Conservation (phyloP, 2,797 vertebrate species). For the Hephaestus fuliginosus region DNA sequence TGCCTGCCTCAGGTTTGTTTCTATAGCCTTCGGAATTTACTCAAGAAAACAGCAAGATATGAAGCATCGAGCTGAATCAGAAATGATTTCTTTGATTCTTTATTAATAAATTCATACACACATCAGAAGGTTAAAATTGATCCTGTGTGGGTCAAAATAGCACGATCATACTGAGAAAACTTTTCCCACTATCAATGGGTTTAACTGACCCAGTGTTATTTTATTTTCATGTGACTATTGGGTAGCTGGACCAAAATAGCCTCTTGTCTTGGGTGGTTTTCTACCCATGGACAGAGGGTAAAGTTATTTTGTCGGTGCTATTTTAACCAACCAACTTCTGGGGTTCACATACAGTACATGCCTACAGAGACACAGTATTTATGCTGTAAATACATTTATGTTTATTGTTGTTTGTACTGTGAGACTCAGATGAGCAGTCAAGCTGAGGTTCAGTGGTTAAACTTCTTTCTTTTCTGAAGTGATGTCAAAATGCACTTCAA, state of each 20-base stretch:
- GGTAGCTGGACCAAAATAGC: not conserved
- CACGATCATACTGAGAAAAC: not conserved
- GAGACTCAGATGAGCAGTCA: not conserved
- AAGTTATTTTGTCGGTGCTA: not conserved
- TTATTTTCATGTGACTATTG: not conserved
- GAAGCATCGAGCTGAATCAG: not conserved
- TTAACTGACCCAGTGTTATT: not conserved
- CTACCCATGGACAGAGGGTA: not conserved
- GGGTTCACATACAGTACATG: not conserved
- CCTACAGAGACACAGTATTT: too few species aligned
- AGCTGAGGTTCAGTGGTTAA: not conserved
- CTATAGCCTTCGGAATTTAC: conserved; percentile 6
- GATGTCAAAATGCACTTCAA: not conserved
- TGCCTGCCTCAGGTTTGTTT: not conserved
- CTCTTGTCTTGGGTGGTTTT: not conserved
- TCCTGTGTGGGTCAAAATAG: not conserved
- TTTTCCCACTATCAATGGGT: too few species aligned
- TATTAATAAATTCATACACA: conserved; percentile 12
- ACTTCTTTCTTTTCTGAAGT: not conserved
- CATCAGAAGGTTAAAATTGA: not conserved
- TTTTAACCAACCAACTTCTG: not conserved
- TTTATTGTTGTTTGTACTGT: not conserved
- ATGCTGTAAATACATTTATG: not conserved
- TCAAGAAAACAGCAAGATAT: not conserved
- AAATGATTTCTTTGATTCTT: not conserved